These are phyloP conservation scores for pig (Sus scrofa) DNA, from an alignment of 2,113 vertebrate genomes.

Conservation along the genomic window DNA sequence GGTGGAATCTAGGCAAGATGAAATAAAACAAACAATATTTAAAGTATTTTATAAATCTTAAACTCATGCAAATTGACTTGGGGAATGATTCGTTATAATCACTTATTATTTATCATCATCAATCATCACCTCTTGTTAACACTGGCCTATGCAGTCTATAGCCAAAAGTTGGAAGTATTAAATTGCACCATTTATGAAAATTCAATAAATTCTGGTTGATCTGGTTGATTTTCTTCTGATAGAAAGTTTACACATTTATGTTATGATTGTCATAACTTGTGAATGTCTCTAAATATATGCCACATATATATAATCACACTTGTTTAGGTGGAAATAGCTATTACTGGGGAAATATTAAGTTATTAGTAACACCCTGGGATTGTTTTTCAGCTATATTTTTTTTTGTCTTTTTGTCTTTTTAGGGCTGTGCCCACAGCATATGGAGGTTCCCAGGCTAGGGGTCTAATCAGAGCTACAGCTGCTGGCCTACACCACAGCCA, in stretches of 20 bases:
- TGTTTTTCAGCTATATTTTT: too few relatives aligned
- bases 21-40: slow-evolving; percentile 17
- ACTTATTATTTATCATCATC: slow-evolving; percentile 19
- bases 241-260: slow-evolving; percentile 8
- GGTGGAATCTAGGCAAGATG: not conserved
- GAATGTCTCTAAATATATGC: not conserved
- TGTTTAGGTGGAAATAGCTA: slow-evolving; percentile 29
- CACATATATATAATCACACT: not conserved
- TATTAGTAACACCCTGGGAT: not conserved
- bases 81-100: slow-evolving; percentile 18
- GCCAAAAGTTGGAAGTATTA: slow-evolving; percentile 5
- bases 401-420: too few relatives aligned
- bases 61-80: not conserved
- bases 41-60: slow-evolving; percentile 41
- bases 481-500: too few relatives aligned
- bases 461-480: too few relatives aligned
- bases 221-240: not conserved
- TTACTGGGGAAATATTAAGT: not conserved
- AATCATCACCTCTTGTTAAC: not conserved
- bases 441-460: too few relatives aligned
- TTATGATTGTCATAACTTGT: not conserved
- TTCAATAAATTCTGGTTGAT: not conserved
- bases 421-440: too few relatives aligned
- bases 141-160: not conserved
- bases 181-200: not conserved